Base-by-base conservation (phyloP, 2,888 invertebrate genomes). In the Eulithis prunata region DNA sequence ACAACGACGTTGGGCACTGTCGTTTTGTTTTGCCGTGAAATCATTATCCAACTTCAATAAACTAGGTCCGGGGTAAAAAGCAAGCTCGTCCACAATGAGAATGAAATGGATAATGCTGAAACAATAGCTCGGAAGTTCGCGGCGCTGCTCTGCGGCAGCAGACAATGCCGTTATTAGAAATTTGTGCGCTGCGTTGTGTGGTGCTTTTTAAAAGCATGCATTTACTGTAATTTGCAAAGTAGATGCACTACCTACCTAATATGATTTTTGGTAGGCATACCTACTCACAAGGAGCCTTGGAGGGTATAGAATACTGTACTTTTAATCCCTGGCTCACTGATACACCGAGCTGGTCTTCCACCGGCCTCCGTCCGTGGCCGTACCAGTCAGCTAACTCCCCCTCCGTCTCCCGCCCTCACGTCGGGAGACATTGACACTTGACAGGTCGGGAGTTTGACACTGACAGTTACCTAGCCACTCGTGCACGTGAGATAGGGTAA, bases 111-210 rank as follows among this genome's bases (percentile, higher is more conserved):
- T 76, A 77, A 76, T 67, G 64, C 67, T 64, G 68, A 76, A 67
- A 78, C 77, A 78, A 78, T 77, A 54, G 66, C 63, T 47, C 62
- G 70, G 68, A 68, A 71, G 63, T 64, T 68, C 14, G 60, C 49
- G 38, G 61, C 51, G 58, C 38, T 14, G 58, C 28, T n/a, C 21
- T 32, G 61, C 41, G 36, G 62, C 73, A 69, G 72, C 58, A 69
- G 66, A 80, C 80, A 81, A 80, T 79, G 71, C 76, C 81, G 77
- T 81, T 80, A 79, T 80, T 76, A 57, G 36, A 57, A 57, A 47
- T 57, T 57, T 10, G 55, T 43, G 13, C 36, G 55, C 43, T 55
- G 43, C 43, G 55, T 55, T 55, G 55, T 55, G 43, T 41, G 41
- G 14, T 14, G 54, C 21, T 43, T 55, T 43, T 55, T 43, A 28